Percentiles rank a stretch among this genome's conserved stretches.
phyloP scores from a whole-genome alignment of 2,113 vertebrate species.

The Carettochelys insculpta region DNA sequence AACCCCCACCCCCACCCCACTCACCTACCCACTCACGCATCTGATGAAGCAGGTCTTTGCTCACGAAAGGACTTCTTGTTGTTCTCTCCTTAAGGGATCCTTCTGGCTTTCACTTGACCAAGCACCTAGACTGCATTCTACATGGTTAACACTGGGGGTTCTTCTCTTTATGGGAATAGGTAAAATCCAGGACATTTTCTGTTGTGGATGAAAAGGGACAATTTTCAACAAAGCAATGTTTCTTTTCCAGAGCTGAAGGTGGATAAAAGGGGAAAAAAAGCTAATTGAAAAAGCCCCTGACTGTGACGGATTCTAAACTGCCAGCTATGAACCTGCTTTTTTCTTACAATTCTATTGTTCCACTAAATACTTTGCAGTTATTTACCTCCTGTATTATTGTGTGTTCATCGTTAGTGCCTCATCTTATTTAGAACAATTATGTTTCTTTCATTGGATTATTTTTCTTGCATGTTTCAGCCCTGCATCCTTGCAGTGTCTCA shows the following conservation, averaged over 20 bases:
- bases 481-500: neutral
- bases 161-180: neutral
- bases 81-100: neutral
- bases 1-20: too few species aligned
- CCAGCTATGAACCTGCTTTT: neutral
- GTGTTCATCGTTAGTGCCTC: neutral
- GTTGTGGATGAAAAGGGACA: neutral
- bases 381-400: neutral
- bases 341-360: neutral
- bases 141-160: fast-evolving
- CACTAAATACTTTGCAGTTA: neutral
- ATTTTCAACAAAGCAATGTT: neutral
- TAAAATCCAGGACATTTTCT: fast-evolving
- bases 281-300: neutral
- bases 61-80: too few species aligned
- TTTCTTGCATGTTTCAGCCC: neutral
- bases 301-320: neutral
- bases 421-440: neutral
- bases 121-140: neutral
- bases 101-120: neutral
- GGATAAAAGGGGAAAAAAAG: neutral
- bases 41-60: too few species aligned
- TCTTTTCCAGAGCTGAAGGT: neutral
- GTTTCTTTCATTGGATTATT: neutral
- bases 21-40: too few species aligned